Base-by-base conservation (phyloP, 2,888 invertebrate species). In the Iselma pallidipennis region DNA sequence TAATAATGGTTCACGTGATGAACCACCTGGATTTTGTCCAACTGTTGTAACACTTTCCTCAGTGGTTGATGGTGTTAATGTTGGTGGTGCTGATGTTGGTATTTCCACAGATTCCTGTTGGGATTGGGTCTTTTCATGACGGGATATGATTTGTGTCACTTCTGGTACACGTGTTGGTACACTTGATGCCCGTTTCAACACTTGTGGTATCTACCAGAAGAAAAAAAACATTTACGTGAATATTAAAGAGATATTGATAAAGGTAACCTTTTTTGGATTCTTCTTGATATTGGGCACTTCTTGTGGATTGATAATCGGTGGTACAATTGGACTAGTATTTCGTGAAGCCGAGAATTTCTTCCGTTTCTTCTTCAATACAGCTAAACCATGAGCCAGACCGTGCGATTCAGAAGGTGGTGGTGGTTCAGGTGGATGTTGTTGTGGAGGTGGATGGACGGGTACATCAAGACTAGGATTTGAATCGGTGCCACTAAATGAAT, bases 341-440 rank as follows among this genome's bases (percentile, higher is more conserved):
- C 91, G 85, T 62, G 92, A 92, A 67, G 91, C 89, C 0, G 91
- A 91, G 82, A 92, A 93, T 79, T 92, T 92, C 82, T 92, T 92
- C 67, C 92, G 86, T 80, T 92, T 93, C 76, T 89, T 88, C 78
- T 90, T 90, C 58, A 93, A 84, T 23, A 91, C 88, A 1, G 91
- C 91, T 66, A 92, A 83, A 56, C 91, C 91, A 26, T 85, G 82
- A 2, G 80, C 78, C 57, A 88, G 74, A 1, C 82, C 82, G 70
- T 82, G 78, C 21, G 76, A 55, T 69, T 78, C 71, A 72, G n/a
- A n/a, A n/a, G 79, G 73, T 63, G 77, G 19, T 10, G 42, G 19
- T 55, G 60, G 21, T 42, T 19, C 16, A 2, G 37, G 9, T 37
- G 6, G 37, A 16, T 16, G 29, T 10, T 29, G 29, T 9, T 61